Evolutionary conservation across 35 echinoderm and acorn worm genomes (phyloP).

Genomic region (Ophiothrix spiculata): DNA sequence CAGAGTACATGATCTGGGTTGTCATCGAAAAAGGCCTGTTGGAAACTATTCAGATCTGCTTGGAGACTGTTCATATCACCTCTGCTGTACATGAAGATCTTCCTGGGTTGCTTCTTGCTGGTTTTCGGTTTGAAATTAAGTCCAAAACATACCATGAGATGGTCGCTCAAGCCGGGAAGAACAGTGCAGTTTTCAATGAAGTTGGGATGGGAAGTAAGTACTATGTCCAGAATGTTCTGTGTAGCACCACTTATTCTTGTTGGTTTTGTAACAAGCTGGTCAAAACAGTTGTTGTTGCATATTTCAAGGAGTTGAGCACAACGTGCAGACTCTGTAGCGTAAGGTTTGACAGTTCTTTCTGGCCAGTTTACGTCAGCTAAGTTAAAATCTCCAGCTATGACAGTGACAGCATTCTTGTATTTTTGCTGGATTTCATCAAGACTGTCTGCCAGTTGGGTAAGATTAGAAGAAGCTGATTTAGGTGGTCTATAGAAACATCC

Average conservation of each 20-base stretch:
- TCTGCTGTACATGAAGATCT: conserved; percentile 23
- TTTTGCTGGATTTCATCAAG: conserved; percentile 2
- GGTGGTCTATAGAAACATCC: conserved; percentile 45
- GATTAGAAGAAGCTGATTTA: conserved; percentile 15
- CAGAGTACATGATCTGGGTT: conserved; percentile 24
- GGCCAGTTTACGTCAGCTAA: neutral
- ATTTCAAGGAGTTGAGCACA: conserved; percentile 36
- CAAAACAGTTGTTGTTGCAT: conserved; percentile 42
- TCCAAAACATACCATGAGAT: conserved; percentile 1
- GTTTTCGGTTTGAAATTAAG: conserved; percentile 34
- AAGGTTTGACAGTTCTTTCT: neutral
- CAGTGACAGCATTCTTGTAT: neutral
- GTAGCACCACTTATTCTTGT: conserved; percentile 34
- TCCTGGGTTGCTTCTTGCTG: conserved; percentile 10
- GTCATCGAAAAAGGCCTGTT: conserved; percentile 10
- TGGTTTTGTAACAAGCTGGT: conserved; percentile 39
- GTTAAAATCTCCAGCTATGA: neutral
- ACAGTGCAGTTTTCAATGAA: conserved; percentile 38
- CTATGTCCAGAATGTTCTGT: conserved; percentile 45
- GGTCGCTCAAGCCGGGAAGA: conserved; percentile 35
- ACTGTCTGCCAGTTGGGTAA: conserved; percentile 10
- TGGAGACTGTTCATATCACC: neutral
- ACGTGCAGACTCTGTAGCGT: conserved; percentile 15
- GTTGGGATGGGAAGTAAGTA: conserved; percentile 32
- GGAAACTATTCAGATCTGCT: conserved; percentile 10